Percentiles rank a stretch among this genome's conserved stretches.
phyloP scores from a whole-genome alignment of 2,888 invertebrate species.

The Tanypteryx hageni region DNA sequence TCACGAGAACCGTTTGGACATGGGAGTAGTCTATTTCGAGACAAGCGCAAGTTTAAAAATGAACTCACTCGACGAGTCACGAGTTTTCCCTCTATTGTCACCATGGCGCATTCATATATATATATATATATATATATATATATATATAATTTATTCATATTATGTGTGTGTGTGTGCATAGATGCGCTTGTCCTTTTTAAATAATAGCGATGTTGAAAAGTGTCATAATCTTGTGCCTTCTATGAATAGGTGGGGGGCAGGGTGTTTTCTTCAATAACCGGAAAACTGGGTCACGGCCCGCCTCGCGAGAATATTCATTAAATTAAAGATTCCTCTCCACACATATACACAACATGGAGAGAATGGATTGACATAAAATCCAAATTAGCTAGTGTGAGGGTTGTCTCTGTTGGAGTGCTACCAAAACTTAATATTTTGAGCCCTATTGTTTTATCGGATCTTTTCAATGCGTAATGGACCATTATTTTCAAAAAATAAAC shows the following conservation, averaged over 20 bases:
- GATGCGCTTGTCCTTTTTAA: neutral
- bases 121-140: too few species aligned
- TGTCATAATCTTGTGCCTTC: neutral
- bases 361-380: neutral
- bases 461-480: too few species aligned
- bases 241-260: neutral
- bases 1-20: too few species aligned
- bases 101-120: neutral
- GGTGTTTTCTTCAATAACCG: neutral
- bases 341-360: neutral
- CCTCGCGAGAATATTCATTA: neutral
- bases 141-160: too few species aligned
- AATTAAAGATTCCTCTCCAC: neutral
- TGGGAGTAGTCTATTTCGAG: too few species aligned
- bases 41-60: neutral
- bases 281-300: constrained; percentile 16
- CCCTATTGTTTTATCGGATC: too few species aligned
- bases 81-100: neutral
- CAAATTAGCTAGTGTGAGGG: neutral
- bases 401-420: neutral
- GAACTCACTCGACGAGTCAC: neutral
- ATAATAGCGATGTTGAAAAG: neutral
- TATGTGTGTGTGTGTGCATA: too few species aligned
- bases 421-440: too few species aligned
- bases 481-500: too few species aligned